phyloP scores from a whole-genome alignment of 2,797 vertebrate species.

The Lepilemur ruficaudatus region DNA sequence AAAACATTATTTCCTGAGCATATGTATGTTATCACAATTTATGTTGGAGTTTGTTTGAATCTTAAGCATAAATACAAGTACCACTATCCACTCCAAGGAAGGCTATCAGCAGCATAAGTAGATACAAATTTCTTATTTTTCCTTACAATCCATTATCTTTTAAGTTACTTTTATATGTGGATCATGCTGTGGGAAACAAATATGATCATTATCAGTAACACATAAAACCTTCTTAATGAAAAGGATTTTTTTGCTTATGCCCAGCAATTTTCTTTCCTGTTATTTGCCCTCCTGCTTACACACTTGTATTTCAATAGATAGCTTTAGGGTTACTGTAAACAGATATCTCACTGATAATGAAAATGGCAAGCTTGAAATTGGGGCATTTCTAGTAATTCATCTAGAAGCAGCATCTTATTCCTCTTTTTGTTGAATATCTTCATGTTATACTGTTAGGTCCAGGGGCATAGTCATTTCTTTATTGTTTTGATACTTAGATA shows the following conservation, averaged over 20 bases:
- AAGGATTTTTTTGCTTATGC: background rate
- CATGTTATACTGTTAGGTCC: background rate
- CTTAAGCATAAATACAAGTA: background rate
- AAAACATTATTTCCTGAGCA: slow-evolving; percentile 10
- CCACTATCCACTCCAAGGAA: background rate
- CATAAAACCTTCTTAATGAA: slow-evolving; percentile 20
- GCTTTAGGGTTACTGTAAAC: background rate
- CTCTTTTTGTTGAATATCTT: slow-evolving; percentile 17
- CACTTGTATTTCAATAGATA: background rate
- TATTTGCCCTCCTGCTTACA: background rate
- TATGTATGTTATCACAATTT: background rate
- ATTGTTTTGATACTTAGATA: slow-evolving; percentile 7
- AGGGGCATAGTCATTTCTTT: slow-evolving; percentile 12
- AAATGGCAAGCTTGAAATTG: background rate
- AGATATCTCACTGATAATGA: background rate
- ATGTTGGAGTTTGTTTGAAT: background rate
- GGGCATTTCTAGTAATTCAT: background rate
- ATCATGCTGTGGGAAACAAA: slow-evolving; percentile 11
- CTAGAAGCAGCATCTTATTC: slow-evolving; percentile 1
- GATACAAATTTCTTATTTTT: background rate
- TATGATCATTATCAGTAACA: background rate
- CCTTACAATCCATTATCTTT: background rate
- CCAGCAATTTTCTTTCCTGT: background rate
- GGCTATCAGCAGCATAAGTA: background rate
- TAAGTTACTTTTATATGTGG: background rate